Conservation (phyloP, 2,113 vertebrate species). For the Corythaixoides concolor region DNA sequence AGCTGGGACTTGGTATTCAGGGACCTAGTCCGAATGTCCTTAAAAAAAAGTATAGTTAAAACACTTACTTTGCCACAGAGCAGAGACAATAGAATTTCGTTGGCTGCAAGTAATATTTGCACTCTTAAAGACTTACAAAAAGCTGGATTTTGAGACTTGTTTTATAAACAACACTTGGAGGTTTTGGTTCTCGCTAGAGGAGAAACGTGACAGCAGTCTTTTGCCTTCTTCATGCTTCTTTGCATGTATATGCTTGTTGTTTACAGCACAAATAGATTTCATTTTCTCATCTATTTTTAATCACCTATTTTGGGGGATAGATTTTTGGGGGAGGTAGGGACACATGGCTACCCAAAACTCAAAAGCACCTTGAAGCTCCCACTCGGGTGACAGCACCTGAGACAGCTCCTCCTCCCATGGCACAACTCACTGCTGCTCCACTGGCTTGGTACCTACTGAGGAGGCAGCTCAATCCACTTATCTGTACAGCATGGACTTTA, state of each 20-base stretch:
- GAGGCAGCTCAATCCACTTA: neutral
- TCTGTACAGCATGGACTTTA: neutral
- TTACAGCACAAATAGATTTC: neutral
- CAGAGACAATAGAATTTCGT: neutral
- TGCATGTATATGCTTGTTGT: neutral
- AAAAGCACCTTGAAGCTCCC: neutral
- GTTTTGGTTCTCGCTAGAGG: neutral
- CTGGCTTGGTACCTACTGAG: neutral
- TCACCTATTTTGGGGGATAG: neutral
- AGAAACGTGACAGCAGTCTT: neutral
- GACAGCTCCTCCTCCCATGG: neutral
- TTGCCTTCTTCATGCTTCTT: neutral
- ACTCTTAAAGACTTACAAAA: conserved; percentile 25
- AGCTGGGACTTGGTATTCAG: conserved; percentile 18
- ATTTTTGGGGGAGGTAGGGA: neutral
- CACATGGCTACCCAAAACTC: neutral
- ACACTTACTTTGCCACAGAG: neutral
- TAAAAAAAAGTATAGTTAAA: neutral
- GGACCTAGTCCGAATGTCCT: neutral
- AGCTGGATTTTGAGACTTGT: conserved; percentile 39
- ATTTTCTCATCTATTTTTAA: neutral
- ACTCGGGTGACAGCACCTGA: neutral
- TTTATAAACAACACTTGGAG: conserved; percentile 45
- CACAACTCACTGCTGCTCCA: neutral
- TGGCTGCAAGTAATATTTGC: conserved; percentile 40